phyloP scores from a whole-genome alignment of 1,140 invertebrate genomes.

The Panagrolaimus sp. region DNA sequence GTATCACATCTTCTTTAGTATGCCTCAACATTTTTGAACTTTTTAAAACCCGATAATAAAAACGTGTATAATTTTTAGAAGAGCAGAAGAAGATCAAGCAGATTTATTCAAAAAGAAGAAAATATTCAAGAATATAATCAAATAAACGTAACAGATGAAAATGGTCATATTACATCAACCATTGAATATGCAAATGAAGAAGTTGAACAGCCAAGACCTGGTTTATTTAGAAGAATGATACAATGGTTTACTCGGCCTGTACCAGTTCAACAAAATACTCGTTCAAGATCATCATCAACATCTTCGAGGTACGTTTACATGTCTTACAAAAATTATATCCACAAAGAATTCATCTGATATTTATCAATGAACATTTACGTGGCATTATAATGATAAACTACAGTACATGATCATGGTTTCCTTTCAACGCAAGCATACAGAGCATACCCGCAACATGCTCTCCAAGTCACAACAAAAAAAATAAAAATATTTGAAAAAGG shows the following conservation, averaged over 20 bases:
- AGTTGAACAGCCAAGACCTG: neutral
- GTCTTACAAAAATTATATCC: too few relatives aligned
- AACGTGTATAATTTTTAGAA: conserved; percentile 4
- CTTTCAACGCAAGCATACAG: too few relatives aligned
- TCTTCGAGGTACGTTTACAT: neutral
- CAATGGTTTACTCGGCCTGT: neutral
- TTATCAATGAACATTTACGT: too few relatives aligned
- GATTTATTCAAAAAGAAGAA: neutral
- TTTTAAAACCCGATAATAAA: neutral
- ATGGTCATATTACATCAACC: conserved; percentile 1
- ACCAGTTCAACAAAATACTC: too few relatives aligned
- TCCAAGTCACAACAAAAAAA: too few relatives aligned
- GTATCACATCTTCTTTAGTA: neutral
- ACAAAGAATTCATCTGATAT: too few relatives aligned
- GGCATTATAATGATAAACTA: too few relatives aligned
- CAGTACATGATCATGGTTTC: too few relatives aligned
- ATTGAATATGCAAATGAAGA: neutral
- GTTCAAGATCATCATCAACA: conserved; percentile 1
- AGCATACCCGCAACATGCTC: too few relatives aligned
- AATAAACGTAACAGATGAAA: conserved; percentile 11
- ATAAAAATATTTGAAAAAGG: too few relatives aligned
- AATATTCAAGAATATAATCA: conserved; percentile 10
- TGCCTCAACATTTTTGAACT: neutral
- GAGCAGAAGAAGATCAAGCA: neutral
- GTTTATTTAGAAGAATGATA: neutral